Base-by-base conservation (phyloP, 1,140 invertebrate genomes). In the Campoletis sonorensis region DNA sequence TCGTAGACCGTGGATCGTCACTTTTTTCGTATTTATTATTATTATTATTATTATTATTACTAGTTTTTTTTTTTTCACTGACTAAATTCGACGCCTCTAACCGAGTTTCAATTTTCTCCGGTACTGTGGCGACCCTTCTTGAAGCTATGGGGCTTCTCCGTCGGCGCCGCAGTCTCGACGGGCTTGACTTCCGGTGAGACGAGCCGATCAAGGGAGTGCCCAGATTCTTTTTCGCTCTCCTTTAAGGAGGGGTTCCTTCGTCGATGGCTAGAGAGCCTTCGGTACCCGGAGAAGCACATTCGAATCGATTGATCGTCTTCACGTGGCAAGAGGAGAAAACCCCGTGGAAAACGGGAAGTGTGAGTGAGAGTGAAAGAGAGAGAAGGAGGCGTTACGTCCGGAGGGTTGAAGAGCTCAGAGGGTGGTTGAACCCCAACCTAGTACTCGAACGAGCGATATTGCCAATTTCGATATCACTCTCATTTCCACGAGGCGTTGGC, bases 381-480 rank as follows among this genome's bases (percentile, higher is more conserved):
- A 33, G 30, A 33, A 27, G 37, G 71, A 68, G 49, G 61, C 49
- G 82, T 82, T 45, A 54, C 54, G 21, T 54, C 27, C 72, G 45
- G 16, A 81, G 80, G 58, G 70, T 67, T 45, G 51, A 76, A 81
- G 64, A 84, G 75, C 51, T 49, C 15, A 72, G 70, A 79, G 33
- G 30, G 76, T 49, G 49, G 49, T 30, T 51, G 23, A 80, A 27
- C 51, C 37, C n/a, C 67, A 70, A 79, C 67, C 82, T 49, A 75
- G 13, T 49, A 15, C 40, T 77, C 75, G 75, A 77, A 30, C 75
- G 51, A 77, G 75, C 85, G 85, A 88, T 86, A 88, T 88, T 88
- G 87, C 84, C 87, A 88, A 88, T 88, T 88, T 88, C 83, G 85
- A 86, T 86, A 86, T 88, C 85, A 86, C 85, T 86, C 85, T 87